phyloP scores from a whole-genome alignment of 2,888 invertebrate genomes.

The Trichogramma evanescens region DNA sequence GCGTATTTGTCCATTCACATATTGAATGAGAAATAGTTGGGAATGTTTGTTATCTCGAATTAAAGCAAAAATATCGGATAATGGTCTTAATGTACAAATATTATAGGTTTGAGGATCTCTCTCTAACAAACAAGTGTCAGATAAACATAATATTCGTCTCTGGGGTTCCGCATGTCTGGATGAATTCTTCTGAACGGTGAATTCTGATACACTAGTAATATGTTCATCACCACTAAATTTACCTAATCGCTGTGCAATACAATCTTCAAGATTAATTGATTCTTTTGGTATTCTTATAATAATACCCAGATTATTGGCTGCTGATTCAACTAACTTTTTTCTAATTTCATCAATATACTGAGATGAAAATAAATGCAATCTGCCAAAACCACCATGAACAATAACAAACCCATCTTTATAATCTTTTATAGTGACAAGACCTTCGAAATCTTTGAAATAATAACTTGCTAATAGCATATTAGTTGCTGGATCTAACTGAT shows the following conservation, averaged over 20 bases:
- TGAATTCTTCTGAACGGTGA: slow-evolving; percentile 87
- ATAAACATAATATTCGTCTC: slow-evolving; percentile 83
- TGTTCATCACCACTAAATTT: slow-evolving; percentile 88
- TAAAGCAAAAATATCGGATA: slow-evolving; percentile 82
- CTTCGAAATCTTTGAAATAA: slow-evolving; percentile 78
- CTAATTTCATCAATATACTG: slow-evolving; percentile 81
- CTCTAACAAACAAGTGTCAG: slow-evolving; percentile 92
- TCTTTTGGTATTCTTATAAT: slow-evolving; percentile 77
- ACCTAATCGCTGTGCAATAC: slow-evolving; percentile 81
- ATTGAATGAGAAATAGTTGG: slow-evolving; percentile 90
- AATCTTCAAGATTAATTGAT: slow-evolving; percentile 78
- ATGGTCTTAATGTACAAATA: slow-evolving; percentile 77
- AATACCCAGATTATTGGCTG: slow-evolving; percentile 72
- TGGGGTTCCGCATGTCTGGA: slow-evolving; percentile 77
- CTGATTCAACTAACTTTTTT: slow-evolving; percentile 76
- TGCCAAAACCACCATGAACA: slow-evolving; percentile 83
- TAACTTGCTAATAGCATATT: slow-evolving; percentile 76
- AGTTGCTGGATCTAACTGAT: slow-evolving; percentile 85
- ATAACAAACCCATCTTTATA: slow-evolving; percentile 89
- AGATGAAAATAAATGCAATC: slow-evolving; percentile 85
- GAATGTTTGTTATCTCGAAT: slow-evolving; percentile 85
- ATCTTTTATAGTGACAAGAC: slow-evolving; percentile 74
- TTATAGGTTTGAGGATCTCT: slow-evolving; percentile 95
- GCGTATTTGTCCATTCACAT: slow-evolving; percentile 81
- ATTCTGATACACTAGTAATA: slow-evolving; percentile 93